Base-by-base conservation (phyloP, 2,797 vertebrate genomes). In the Protosalanx chinensis region DNA sequence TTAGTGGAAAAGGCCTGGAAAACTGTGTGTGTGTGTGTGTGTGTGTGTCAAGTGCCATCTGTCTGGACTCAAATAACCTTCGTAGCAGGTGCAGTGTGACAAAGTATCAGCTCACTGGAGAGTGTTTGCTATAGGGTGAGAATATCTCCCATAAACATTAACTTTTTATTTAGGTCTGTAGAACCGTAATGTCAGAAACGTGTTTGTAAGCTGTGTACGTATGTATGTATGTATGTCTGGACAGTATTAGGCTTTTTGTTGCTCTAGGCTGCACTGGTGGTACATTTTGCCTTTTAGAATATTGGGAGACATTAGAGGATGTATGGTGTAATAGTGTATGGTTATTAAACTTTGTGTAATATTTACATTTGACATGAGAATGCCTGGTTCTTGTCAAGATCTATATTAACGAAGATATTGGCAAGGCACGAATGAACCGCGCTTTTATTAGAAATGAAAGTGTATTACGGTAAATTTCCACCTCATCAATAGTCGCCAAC, bases 301-400 rank as follows among this genome's bases (percentile, higher is more conserved):
- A 37, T 49, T 15, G n/a, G 46, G 32, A 53, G 16, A 30, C 29
- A 67, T 67, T 49, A 33, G 6, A 64, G 62, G 33, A 51, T 29
- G 49, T 51, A 15, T n/a, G n/a, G n/a, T n/a, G n/a, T n/a, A 67
- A 46, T 18, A 53, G 18, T 67, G 46, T 67, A 67, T 56, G 65
- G 49, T 12, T 51, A 51, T 53, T 67, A 67, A 51, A 29, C 30
- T 16, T n/a, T 30, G 49, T 51, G 49, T n/a, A n/a, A 67, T 67
- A 67, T 67, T 67, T 67, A 67, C 64, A 27, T 67, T 29, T 56
- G 16, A 46, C 20, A 65, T 65, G 37, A 46, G 6, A 56, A n/a
- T 56, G 51, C 18, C 18, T 56, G 51, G 16, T 56, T 56, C 51
- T 56, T 56, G 51, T 56, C 18, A n/a, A 56, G 15, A 56, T 56